These are phyloP conservation scores for Panagrolaimus sp. DNA, from an alignment of 1,140 invertebrate species.

Conservation along the genomic window DNA sequence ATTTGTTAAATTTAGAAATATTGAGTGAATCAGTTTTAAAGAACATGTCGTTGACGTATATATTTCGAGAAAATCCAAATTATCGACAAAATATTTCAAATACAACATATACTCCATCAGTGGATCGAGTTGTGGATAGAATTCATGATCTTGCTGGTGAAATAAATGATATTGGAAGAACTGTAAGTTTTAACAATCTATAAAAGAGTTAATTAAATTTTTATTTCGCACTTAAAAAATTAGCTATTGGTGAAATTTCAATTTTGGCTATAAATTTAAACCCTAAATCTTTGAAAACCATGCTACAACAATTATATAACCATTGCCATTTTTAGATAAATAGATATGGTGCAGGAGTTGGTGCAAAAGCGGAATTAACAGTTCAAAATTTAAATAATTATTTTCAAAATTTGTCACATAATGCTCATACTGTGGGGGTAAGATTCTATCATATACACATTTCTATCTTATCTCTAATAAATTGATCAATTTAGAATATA, in stretches of 20 bases:
- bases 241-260: no score
- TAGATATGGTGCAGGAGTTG: no score
- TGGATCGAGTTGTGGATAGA: neutral
- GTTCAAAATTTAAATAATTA: neutral
- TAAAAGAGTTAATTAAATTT: neutral
- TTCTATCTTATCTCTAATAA: no score
- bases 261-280: no score
- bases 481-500: neutral
- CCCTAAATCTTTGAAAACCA: no score
- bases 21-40: neutral
- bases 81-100: neutral
- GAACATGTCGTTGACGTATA: constrained; percentile 4
- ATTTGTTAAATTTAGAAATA: no score
- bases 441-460: no score
- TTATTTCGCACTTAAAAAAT: no score
- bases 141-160: neutral
- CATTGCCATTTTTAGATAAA: no score
- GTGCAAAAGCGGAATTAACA: neutral
- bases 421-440: neutral
- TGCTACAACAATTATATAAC: no score
- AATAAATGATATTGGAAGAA: constrained; percentile 4
- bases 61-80: neutral
- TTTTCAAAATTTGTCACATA: neutral
- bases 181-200: neutral
- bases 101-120: neutral